Conservation (phyloP, 1,140 invertebrate species). For the Thaumetopoea pityocampa region DNA sequence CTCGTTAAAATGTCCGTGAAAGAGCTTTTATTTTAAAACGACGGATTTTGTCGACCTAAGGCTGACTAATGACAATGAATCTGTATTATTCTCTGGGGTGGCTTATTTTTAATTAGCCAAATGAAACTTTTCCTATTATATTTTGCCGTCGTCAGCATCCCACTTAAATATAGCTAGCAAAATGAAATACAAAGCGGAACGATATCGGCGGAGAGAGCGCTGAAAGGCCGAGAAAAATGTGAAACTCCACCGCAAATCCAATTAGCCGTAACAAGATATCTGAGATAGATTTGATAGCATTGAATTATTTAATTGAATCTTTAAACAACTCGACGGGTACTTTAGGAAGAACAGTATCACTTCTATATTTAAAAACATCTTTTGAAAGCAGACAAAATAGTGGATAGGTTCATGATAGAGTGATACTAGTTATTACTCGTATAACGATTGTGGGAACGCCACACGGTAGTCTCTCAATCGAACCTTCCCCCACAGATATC, state of each 20-base stretch:
- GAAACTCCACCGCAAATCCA: conserved; percentile 52
- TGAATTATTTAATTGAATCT: conserved; percentile 39
- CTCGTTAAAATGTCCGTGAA: conserved; percentile 32
- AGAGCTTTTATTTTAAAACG: conserved; percentile 41
- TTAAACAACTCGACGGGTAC: no score
- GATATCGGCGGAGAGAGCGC: conserved; percentile 16
- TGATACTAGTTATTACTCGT: no score
- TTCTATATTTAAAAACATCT: no score
- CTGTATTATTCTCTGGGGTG: conserved; percentile 41
- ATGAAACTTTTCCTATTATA: conserved; percentile 66
- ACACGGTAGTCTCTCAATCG: no score
- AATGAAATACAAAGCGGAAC: conserved; percentile 51
- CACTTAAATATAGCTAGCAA: conserved; percentile 29
- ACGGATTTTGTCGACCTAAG: conserved; percentile 29
- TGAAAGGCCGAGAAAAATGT: conserved; percentile 35
- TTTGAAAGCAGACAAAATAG: no score
- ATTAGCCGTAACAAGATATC: conserved; percentile 52
- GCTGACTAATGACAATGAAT: conserved; percentile 50
- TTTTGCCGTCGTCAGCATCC: conserved; percentile 39
- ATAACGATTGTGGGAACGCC: no score
- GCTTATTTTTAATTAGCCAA: conserved; percentile 67
- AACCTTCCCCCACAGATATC: no score
- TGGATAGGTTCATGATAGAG: neutral
- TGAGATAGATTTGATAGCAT: conserved; percentile 36
- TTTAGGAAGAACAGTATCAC: no score